These are phyloP conservation scores for Gryon sp. DNA, from an alignment of 1,140 invertebrate species.

Conservation along the genomic window DNA sequence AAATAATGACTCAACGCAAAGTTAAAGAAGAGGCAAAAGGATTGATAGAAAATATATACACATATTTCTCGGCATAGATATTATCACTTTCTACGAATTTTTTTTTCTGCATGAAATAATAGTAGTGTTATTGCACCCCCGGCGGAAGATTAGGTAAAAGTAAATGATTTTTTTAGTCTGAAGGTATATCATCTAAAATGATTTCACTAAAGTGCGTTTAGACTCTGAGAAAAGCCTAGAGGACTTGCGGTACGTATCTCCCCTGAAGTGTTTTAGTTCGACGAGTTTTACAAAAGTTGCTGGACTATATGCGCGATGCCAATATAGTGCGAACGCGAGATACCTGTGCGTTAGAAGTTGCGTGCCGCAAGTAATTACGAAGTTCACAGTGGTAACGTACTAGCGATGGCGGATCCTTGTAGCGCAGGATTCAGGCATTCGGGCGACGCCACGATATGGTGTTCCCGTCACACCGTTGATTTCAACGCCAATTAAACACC, in stretches of 20 bases:
- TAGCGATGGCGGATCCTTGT: constrained; percentile 75
- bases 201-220: constrained; percentile 4
- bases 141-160: constrained; percentile 7
- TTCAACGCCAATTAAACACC: constrained; percentile 81
- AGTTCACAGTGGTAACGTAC: constrained; percentile 75
- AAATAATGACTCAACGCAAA: too few species aligned
- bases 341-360: constrained; percentile 69
- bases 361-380: constrained; percentile 78
- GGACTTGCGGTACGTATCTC: constrained; percentile 28
- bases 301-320: constrained; percentile 35
- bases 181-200: constrained; percentile 19
- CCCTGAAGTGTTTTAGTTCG: constrained; percentile 14
- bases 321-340: constrained; percentile 57
- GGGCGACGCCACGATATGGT: constrained; percentile 74
- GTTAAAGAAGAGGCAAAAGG: too few species aligned
- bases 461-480: constrained; percentile 78
- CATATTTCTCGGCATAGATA: neutral
- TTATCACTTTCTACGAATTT: constrained; percentile 18
- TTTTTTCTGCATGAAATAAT: constrained; percentile 1
- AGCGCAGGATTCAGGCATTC: constrained; percentile 76
- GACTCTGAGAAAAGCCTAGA: constrained; percentile 17
- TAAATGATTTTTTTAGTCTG: constrained; percentile 24
- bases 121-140: constrained; percentile 10
- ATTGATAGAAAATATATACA: too few species aligned
- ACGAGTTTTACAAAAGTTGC: constrained; percentile 3